phyloP scores from a whole-genome alignment of 2,888 invertebrate genomes.

The Nephrotoma appendiculata region DNA sequence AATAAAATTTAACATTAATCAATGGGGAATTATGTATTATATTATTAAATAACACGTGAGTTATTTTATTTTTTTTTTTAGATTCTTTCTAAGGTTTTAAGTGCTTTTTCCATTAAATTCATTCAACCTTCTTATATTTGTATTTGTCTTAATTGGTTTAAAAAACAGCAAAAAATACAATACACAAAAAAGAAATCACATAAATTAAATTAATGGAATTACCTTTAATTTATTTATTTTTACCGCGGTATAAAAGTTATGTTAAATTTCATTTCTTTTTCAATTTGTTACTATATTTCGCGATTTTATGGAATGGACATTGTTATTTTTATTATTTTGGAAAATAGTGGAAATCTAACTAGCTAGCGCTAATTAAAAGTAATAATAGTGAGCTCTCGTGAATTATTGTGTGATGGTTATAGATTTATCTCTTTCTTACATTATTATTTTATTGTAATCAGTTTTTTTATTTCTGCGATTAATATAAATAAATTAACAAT shows the following conservation, averaged over 20 bases:
- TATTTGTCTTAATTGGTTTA: neutral
- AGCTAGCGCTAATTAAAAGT: neutral
- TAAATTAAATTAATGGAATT: neutral
- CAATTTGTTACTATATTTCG: neutral
- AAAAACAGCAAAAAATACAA: neutral
- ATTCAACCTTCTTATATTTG: conserved; percentile 3
- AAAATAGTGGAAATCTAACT: neutral
- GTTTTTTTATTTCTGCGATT: neutral
- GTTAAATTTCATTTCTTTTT: conserved; percentile 1
- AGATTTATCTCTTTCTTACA: neutral
- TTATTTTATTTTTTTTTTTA: conserved; percentile 3
- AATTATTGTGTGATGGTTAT: neutral
- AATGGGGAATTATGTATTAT: neutral
- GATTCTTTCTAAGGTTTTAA: neutral
- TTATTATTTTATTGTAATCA: neutral
- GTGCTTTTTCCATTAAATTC: neutral
- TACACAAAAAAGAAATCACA: neutral
- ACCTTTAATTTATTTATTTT: neutral
- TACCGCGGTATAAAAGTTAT: neutral
- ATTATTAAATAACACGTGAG: conserved; percentile 7
- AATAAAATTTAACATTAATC: neutral
- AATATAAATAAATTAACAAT: neutral
- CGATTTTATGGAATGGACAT: neutral
- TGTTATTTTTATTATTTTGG: neutral
- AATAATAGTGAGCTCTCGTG: neutral